Evolutionary conservation across 2,113 vertebrate species (phyloP).

Genomic region (Malaclemys terrapin): DNA sequence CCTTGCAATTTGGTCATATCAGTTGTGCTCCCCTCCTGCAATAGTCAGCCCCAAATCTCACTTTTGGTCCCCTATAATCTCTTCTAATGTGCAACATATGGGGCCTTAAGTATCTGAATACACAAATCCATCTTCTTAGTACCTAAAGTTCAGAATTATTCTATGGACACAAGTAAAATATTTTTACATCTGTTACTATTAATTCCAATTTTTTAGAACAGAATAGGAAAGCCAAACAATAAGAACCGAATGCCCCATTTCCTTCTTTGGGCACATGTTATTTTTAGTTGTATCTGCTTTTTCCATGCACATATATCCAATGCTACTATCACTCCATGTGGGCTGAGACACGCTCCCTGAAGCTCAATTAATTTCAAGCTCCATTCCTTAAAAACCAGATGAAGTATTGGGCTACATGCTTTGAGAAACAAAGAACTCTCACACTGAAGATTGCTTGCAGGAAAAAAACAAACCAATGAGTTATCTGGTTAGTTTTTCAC

Average conservation of each 20-base stretch:
- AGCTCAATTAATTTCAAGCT: not conserved
- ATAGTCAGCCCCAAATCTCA: not conserved
- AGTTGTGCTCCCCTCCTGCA: not conserved
- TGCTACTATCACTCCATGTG: not conserved
- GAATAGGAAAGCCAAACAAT: not conserved
- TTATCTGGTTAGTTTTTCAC: not conserved
- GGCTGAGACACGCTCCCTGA: not conserved
- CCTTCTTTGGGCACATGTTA: not conserved
- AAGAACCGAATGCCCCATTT: not conserved
- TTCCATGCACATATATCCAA: not conserved
- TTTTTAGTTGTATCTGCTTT: not conserved
- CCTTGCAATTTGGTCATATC: not conserved
- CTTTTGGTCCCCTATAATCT: not conserved
- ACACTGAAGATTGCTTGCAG: not conserved
- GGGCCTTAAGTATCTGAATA: not conserved
- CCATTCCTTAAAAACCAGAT: not conserved
- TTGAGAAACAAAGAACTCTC: not conserved
- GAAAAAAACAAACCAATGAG: not conserved
- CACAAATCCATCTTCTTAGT: not conserved
- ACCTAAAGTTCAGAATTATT: not conserved
- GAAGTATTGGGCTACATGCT: not conserved
- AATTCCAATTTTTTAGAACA: not conserved
- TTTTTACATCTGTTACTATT: not conserved
- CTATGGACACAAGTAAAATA: not conserved
- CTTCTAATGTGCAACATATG: not conserved